Conservation (phyloP, 92 coral and sea anemone species). For the Desmophyllum pertusum region DNA sequence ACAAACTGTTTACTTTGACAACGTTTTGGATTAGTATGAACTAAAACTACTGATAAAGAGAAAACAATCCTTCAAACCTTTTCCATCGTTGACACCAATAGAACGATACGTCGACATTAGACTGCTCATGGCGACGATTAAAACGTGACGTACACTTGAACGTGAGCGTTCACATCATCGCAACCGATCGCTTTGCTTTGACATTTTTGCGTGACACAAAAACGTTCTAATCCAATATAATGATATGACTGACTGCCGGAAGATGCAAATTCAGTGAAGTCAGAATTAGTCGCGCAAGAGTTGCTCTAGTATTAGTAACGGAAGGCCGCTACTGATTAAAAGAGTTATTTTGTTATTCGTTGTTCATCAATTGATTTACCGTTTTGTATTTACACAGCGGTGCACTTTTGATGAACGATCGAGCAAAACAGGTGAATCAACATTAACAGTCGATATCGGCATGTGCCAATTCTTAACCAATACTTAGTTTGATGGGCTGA, state of each 20-base stretch:
- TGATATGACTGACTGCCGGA: no score
- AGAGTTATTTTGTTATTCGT: not conserved
- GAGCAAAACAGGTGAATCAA: not conserved
- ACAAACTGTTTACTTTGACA: not conserved
- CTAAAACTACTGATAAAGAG: not conserved
- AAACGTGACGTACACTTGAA: not conserved
- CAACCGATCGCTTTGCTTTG: not conserved
- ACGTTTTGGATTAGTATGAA: not conserved
- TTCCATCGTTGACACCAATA: not conserved
- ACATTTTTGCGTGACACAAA: not conserved
- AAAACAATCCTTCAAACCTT: not conserved
- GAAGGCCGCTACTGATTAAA: not conserved
- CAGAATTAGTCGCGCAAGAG: not conserved
- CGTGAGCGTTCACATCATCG: not conserved
- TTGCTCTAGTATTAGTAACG: not conserved
- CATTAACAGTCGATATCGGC: not conserved
- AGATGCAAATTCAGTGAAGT: not conserved
- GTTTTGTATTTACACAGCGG: not conserved
- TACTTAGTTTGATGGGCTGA: no score
- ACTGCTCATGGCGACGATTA: not conserved
- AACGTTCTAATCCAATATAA: not conserved
- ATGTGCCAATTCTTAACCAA: no score
- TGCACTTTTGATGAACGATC: not conserved
- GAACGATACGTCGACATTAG: slow-evolving; percentile 14
- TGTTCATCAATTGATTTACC: not conserved